Conservation (phyloP, 2,113 vertebrate species). For the Pedetes capensis region DNA sequence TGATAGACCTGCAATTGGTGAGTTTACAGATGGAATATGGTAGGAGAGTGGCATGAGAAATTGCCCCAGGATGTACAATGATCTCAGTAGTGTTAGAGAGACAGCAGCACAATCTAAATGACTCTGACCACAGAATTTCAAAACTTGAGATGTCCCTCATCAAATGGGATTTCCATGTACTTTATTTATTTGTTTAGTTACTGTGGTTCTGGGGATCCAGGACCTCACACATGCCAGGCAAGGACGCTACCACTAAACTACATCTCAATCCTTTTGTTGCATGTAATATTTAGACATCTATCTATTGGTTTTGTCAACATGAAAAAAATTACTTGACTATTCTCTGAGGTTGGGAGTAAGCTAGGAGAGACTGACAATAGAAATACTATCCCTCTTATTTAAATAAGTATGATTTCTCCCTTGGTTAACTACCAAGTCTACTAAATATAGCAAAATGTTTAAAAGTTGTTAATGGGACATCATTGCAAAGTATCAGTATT, state of each 20-base stretch:
- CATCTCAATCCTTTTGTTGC: too few relatives aligned
- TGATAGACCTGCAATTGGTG: background rate
- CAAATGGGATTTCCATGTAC: background rate
- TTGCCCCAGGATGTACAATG: background rate
- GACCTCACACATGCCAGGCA: too few relatives aligned
- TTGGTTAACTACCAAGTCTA: background rate
- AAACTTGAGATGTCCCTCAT: background rate
- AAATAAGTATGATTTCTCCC: background rate
- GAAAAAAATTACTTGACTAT: background rate
- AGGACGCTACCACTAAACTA: too few relatives aligned
- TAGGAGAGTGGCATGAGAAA: background rate
- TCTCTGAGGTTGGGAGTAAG: background rate
- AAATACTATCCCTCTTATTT: background rate
- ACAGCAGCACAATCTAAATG: background rate
- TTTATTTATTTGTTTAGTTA: too few relatives aligned
- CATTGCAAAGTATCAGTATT: background rate
- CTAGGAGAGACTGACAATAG: background rate
- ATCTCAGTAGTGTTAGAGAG: background rate
- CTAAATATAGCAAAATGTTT: background rate
- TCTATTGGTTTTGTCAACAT: background rate
- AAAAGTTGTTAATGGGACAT: background rate
- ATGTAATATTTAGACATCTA: background rate
- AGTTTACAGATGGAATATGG: background rate
- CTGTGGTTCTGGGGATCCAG: too few relatives aligned
- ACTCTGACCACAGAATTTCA: background rate